Percentiles rank a stretch among this genome's conserved stretches.
Evolutionary conservation across 2,113 vertebrate genomes (phyloP).

Genomic region (Bagarius yarrelli): DNA sequence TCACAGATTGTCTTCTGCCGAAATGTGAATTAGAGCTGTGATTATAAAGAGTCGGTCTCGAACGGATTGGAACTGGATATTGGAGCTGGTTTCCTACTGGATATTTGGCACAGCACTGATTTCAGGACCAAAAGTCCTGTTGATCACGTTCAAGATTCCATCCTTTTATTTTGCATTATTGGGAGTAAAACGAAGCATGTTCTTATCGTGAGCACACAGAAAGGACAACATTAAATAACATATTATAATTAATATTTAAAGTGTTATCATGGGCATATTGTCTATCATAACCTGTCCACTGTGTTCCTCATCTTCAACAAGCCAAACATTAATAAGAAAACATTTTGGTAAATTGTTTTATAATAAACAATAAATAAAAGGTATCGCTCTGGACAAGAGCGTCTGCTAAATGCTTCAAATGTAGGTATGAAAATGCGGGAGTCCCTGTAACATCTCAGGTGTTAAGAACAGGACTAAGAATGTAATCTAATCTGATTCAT

Average conservation of each 20-base stretch:
- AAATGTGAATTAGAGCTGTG: constrained; percentile 73
- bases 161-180: background rate
- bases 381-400: too few relatives aligned
- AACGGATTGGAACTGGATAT: constrained; percentile 70
- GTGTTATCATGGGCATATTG: background rate
- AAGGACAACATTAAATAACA: background rate
- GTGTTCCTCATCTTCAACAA: background rate
- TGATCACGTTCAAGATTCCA: background rate
- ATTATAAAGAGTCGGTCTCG: constrained; percentile 70
- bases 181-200: background rate
- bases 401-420: too few relatives aligned
- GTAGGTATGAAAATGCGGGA: too few relatives aligned
- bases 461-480: background rate
- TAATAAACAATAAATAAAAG: background rate
- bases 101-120: background rate
- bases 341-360: background rate
- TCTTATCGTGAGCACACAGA: background rate
- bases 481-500: background rate
- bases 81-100: constrained; percentile 10
- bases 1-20: constrained; percentile 74
- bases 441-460: background rate
- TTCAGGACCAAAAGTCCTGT: background rate
- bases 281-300: background rate
- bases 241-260: background rate
- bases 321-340: background rate